Percentiles rank a stretch among this genome's conserved stretches.
phyloP scores from a whole-genome alignment of 2,113 vertebrate genomes.

The Bufo gargarizans region DNA sequence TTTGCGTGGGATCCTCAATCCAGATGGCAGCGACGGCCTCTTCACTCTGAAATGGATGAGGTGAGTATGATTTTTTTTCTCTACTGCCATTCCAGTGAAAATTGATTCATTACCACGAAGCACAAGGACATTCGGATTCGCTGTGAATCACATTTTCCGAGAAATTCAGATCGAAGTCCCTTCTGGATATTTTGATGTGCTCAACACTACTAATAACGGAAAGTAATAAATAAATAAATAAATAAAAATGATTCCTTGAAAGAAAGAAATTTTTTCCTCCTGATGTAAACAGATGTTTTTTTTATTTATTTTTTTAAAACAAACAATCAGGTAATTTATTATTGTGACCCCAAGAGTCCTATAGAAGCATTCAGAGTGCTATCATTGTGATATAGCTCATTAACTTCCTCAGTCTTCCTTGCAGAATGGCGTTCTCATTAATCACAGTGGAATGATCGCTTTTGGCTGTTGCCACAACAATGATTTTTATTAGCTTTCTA shows the following conservation, averaged over 20 bases:
- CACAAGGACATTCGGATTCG: no score
- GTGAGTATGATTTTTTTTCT: no score
- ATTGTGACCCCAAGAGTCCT: constrained; percentile 43
- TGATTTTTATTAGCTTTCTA: constrained; percentile 52
- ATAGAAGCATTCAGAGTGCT: constrained; percentile 26
- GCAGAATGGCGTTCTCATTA: constrained; percentile 24
- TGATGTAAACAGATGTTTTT: constrained; percentile 46
- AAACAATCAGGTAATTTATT: constrained; percentile 34
- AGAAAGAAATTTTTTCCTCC: not conserved
- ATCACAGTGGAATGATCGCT: constrained; percentile 40
- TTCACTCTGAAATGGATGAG: no score
- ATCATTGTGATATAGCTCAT: constrained; percentile 48
- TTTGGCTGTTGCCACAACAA: constrained; percentile 51
- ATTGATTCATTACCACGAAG: no score
- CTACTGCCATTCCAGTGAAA: no score
- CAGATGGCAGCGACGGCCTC: no score
- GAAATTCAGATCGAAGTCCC: no score
- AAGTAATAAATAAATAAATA: not conserved
- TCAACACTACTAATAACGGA: not conserved
- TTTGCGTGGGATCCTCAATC: no score
- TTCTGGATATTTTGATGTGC: no score
- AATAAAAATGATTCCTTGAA: not conserved
- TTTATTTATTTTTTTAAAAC: not conserved
- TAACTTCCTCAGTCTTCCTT: constrained; percentile 29
- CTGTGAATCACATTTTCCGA: no score